Evolutionary conservation across 2,888 invertebrate genomes (phyloP), one percentile per base, ranked within the genome.

Genomic region (Theodoxus fluviatilis): DNA sequence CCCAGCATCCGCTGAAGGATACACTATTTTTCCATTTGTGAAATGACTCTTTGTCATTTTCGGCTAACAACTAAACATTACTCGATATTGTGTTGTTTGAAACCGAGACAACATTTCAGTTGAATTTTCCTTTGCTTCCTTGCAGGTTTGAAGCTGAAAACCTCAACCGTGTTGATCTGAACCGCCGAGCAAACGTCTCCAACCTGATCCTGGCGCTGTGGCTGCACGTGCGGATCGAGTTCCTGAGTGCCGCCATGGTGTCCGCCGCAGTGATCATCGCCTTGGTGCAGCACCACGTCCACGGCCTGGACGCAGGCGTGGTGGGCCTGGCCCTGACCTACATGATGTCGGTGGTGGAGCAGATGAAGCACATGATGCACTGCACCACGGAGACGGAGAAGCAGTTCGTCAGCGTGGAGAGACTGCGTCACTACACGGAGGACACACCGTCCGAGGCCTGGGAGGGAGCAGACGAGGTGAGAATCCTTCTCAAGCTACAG

Each of bases 351-450:
- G 91, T 98, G 82, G 97, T 96, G 0, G 92, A 92, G 4, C 90
- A 94, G 76, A 88, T 99, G 69, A 92, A 93, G 77, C 94, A 93
- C 55, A 92, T 97, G 18, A 92, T 98, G 0, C 94, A 92, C 84
- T 93, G 94, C 1, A 94, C 97, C 84, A 95, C 96, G 0, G 97
- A 98, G 88, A 95, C 97, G 0, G 98, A 98, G 87, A 92, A 95
- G 78, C 94, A 97, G 88, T 92, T 97, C 92, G 93, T 98, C 40
- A 93, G 95, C 1, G 94, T 98, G 0, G 98, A 98, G 88, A 90
- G 98, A 73, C 91, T 94, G 12, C 91, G 92, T 80, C 93, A 96
- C 85, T 97, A 96, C 86, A 91, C 94, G 67, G 90, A 91, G 75
- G 90, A 81, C 64, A 80, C 88, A 28, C 86, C 85, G 3, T 69